Percentiles rank a stretch among this genome's conserved stretches.
phyloP scores from a whole-genome alignment of 2,113 vertebrate genomes.

The Fulica atra region DNA sequence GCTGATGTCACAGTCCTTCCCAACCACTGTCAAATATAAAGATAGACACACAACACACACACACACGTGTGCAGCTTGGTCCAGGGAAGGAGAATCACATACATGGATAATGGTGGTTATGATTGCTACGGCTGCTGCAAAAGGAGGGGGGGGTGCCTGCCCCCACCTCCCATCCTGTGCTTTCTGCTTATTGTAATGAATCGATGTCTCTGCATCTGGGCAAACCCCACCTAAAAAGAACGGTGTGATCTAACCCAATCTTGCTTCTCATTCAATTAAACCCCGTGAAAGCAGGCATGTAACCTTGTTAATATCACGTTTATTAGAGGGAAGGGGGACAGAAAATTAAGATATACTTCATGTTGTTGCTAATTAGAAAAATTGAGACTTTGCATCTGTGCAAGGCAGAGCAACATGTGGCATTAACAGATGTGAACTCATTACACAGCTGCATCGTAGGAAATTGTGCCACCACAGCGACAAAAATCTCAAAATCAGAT shows the following conservation, averaged over 20 bases:
- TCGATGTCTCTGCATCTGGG: background rate
- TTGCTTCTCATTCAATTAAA: conserved; percentile 78
- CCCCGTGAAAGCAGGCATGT: conserved; percentile 71
- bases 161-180: background rate
- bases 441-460: conserved; percentile 80
- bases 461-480: conserved; percentile 53
- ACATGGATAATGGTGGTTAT: background rate
- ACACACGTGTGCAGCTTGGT: background rate
- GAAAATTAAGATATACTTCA: conserved; percentile 86
- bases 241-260: conserved; percentile 74
- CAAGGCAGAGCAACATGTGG: conserved; percentile 81
- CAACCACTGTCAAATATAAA: background rate
- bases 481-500: conserved; percentile 69
- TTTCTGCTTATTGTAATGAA: conserved; percentile 16
- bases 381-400: conserved; percentile 85
- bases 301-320: conserved; percentile 85
- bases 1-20: background rate
- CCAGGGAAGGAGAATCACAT: background rate
- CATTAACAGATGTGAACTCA: conserved; percentile 83
- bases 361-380: conserved; percentile 86
- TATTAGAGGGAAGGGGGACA: conserved; percentile 81
- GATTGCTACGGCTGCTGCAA: background rate
- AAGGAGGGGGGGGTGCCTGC: background rate
- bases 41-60: background rate
- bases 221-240: conserved; percentile 59